Conservation (phyloP, 1,140 invertebrate genomes). For the Diabrotica virgifera region DNA sequence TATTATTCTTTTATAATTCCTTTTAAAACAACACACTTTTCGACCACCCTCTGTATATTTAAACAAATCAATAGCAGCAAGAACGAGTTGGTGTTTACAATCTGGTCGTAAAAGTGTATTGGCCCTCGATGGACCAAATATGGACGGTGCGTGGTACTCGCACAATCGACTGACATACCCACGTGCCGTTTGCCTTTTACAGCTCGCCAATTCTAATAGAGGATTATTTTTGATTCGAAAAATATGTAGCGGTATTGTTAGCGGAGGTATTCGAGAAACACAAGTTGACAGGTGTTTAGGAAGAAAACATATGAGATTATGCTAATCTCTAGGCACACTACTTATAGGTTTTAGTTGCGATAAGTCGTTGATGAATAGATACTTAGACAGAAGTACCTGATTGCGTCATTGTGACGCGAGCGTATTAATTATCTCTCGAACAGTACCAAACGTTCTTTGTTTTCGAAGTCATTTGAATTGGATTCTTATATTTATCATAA, state of each 20-base stretch:
- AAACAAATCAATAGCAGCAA: neutral
- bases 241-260: neutral
- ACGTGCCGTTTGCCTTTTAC: neutral
- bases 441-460: too few species aligned
- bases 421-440: too few species aligned
- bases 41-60: neutral
- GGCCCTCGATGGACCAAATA: conserved; percentile 10
- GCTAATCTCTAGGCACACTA: too few species aligned
- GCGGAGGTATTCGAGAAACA: too few species aligned
- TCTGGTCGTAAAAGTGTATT: conserved; percentile 11
- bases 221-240: conserved; percentile 4
- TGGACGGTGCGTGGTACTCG: conserved; percentile 5
- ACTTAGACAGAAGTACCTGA: too few species aligned
- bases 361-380: too few species aligned
- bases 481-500: too few species aligned
- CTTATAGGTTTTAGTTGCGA: too few species aligned
- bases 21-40: neutral
- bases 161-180: conserved; percentile 3
- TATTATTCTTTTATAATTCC: neutral
- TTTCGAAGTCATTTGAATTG: too few species aligned
- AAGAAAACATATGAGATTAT: too few species aligned
- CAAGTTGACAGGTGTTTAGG: too few species aligned
- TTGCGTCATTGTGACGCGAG: too few species aligned
- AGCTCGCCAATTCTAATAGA: neutral
- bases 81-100: conserved; percentile 10